These are phyloP conservation scores for Drepana arcuata DNA, from an alignment of 1,140 invertebrate genomes.

Conservation along the genomic window DNA sequence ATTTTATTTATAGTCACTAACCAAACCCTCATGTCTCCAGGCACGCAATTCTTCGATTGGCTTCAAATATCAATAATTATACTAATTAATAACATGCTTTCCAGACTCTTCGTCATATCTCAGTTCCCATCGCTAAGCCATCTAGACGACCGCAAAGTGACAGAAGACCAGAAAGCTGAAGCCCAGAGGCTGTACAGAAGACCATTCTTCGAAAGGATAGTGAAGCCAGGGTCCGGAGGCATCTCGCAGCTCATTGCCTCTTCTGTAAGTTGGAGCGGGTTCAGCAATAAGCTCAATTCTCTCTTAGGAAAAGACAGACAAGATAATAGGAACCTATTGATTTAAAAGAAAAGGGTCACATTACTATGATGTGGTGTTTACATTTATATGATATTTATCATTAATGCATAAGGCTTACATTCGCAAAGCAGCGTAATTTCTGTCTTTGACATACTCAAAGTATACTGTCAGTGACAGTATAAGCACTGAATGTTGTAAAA, in stretches of 20 bases:
- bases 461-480: no score
- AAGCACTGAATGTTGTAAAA: no score
- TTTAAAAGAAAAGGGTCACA: conserved; percentile 17
- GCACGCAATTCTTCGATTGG: no score
- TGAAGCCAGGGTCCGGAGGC: conserved; percentile 24
- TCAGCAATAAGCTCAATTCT: conserved; percentile 30
- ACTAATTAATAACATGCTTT: no score
- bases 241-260: conserved; percentile 30
- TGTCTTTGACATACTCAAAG: no score
- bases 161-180: conserved; percentile 74
- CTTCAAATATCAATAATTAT: no score
- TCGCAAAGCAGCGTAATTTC: no score
- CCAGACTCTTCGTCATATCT: conserved; percentile 79
- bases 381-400: no score
- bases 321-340: conserved; percentile 36
- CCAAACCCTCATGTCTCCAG: conserved; percentile 7
- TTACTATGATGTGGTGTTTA: no score
- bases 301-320: conserved; percentile 30
- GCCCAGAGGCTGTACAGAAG: conserved; percentile 75
- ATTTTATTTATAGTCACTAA: neutral
- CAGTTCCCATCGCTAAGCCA: conserved; percentile 77
- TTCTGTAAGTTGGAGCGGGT: conserved; percentile 31
- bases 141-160: conserved; percentile 77
- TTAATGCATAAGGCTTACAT: no score
- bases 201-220: conserved; percentile 71